Evolutionary conservation across 2,113 vertebrate genomes (phyloP).

Genomic region (Theristicus caerulescens): DNA sequence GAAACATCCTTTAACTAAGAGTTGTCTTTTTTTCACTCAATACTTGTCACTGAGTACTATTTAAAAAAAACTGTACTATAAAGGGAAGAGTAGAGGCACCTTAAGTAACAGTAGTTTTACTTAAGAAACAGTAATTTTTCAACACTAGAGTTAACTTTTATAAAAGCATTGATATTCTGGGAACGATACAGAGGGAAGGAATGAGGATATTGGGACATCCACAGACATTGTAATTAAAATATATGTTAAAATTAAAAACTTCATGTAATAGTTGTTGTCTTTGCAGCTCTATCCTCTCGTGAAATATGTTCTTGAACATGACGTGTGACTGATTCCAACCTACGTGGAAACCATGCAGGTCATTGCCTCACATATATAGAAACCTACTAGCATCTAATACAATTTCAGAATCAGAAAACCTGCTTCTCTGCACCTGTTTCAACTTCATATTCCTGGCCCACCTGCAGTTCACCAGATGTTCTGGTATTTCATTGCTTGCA

Average conservation of each 20-base stretch:
- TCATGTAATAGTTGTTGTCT: not conserved
- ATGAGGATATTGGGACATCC: not conserved
- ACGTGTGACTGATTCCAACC: not conserved
- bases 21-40: not conserved
- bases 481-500: conserved; percentile 24
- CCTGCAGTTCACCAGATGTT: conserved; percentile 57
- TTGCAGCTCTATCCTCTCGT: not conserved
- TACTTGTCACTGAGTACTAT: not conserved
- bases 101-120: not conserved
- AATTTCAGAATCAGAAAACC: conserved; percentile 46
- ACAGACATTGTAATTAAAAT: not conserved
- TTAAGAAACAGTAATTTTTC: not conserved
- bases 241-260: not conserved
- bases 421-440: conserved; percentile 37
- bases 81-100: not conserved
- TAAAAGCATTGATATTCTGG: not conserved
- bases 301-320: not conserved
- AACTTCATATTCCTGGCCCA: not conserved
- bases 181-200: not conserved
- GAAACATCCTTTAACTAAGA: not conserved
- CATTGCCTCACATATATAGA: not conserved
- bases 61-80: not conserved
- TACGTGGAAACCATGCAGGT: not conserved
- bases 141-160: not conserved
- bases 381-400: conserved; percentile 1